Percentiles rank a stretch among this genome's conserved stretches.
phyloP scores from a whole-genome alignment of 2,888 invertebrate species.

The Troides oblongomaculatus region DNA sequence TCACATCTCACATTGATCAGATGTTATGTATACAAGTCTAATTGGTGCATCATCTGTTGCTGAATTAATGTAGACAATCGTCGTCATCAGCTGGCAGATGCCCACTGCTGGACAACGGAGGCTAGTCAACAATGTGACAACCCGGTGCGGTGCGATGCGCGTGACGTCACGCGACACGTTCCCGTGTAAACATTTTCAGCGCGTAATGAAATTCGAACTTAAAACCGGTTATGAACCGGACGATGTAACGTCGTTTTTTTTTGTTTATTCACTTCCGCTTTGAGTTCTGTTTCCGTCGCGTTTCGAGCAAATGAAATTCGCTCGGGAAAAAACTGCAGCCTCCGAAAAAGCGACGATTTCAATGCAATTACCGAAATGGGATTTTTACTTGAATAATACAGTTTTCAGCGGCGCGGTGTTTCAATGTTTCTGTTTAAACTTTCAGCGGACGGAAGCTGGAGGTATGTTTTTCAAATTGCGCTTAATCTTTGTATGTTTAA shows the following conservation, averaged over 20 bases:
- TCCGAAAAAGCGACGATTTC: slow-evolving; percentile 36
- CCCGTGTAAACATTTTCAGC: not conserved
- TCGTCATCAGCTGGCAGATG: too few species aligned
- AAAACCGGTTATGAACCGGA: slow-evolving; percentile 1
- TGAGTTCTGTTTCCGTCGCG: slow-evolving; percentile 13
- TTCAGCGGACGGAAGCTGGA: not conserved
- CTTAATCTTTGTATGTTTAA: too few species aligned
- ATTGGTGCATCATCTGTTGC: too few species aligned
- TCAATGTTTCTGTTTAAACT: slow-evolving; percentile 33
- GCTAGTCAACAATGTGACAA: too few species aligned
- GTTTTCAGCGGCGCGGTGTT: slow-evolving; percentile 36
- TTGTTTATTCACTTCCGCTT: slow-evolving; percentile 5
- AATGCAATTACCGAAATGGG: slow-evolving; percentile 47
- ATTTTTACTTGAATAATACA: slow-evolving; percentile 37
- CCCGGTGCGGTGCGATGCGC: too few species aligned
- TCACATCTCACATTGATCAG: too few species aligned
- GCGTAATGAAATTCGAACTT: slow-evolving; percentile 1
- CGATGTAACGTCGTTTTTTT: not conserved
- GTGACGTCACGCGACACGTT: too few species aligned
- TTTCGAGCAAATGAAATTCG: slow-evolving; percentile 21
- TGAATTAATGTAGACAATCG: too few species aligned
- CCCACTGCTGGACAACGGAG: too few species aligned
- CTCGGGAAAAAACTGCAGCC: slow-evolving; percentile 14
- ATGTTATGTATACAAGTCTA: too few species aligned
- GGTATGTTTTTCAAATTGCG: too few species aligned